Conservation (phyloP, 23 tunicate species). For the Halocynthia aurantium region DNA sequence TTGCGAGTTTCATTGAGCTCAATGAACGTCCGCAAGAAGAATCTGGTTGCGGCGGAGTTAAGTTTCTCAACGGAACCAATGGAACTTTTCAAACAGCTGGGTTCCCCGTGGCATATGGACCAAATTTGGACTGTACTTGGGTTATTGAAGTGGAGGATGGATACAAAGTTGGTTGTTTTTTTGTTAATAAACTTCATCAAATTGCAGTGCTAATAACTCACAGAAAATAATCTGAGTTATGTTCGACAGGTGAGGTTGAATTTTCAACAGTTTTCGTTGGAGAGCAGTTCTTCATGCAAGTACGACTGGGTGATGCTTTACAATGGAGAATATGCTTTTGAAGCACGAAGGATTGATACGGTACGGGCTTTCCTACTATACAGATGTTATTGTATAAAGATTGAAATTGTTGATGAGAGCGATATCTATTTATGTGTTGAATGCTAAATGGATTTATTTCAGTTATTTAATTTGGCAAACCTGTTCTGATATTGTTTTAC, state of each 20-base stretch:
- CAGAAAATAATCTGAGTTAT: background rate
- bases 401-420: too few relatives aligned
- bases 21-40: background rate
- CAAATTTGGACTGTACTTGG: constrained; percentile 2
- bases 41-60: constrained; percentile 6
- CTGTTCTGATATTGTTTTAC: background rate
- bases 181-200: background rate
- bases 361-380: background rate
- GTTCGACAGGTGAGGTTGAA: background rate
- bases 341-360: background rate
- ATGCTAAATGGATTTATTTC: background rate
- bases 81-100: background rate
- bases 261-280: background rate
- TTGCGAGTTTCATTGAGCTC: background rate
- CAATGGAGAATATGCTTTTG: background rate
- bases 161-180: background rate
- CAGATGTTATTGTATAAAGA: too few relatives aligned
- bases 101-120: background rate
- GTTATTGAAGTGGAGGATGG: background rate
- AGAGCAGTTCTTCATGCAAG: background rate
- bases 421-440: too few relatives aligned
- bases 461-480: background rate
- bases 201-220: background rate
- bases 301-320: background rate
- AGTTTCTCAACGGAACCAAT: background rate